A percentile compares a stretch with the other conserved stretches of the same genome.
These are phyloP conservation scores for Carlito syrichta DNA, from an alignment of 2,113 vertebrate genomes.

Conservation along the genomic window DNA sequence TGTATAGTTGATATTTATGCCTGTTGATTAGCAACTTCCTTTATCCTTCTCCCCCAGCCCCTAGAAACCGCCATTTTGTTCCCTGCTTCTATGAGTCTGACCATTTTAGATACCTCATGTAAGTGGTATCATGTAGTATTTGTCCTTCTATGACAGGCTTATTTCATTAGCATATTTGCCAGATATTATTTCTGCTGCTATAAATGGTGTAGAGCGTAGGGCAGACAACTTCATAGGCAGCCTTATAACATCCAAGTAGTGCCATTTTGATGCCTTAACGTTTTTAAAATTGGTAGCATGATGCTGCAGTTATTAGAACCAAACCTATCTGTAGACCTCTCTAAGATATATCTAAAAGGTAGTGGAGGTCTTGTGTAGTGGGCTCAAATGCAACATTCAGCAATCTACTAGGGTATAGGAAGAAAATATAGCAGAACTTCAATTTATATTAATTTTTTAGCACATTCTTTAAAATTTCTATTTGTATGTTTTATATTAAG, in stretches of 20 bases:
- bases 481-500: slow-evolving; percentile 15
- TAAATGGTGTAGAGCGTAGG: background rate
- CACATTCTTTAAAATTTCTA: background rate
- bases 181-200: slow-evolving; percentile 19
- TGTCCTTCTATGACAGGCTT: background rate
- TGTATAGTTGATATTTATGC: background rate
- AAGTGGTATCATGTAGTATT: background rate
- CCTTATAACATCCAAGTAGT: background rate
- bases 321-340: background rate
- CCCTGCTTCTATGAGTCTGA: background rate
- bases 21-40: background rate
- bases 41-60: background rate
- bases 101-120: background rate
- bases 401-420: background rate
- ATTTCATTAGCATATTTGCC: background rate
- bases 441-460: background rate
- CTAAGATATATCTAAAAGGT: background rate
- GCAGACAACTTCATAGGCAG: background rate
- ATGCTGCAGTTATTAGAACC: background rate
- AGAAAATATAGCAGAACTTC: background rate
- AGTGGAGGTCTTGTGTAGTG: background rate
- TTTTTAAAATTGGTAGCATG: background rate
- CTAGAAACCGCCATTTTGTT: background rate
- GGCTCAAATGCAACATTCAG: background rate
- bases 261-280: background rate